Base-by-base conservation (phyloP, 2,888 invertebrate genomes). In the Cybosia mesomella region DNA sequence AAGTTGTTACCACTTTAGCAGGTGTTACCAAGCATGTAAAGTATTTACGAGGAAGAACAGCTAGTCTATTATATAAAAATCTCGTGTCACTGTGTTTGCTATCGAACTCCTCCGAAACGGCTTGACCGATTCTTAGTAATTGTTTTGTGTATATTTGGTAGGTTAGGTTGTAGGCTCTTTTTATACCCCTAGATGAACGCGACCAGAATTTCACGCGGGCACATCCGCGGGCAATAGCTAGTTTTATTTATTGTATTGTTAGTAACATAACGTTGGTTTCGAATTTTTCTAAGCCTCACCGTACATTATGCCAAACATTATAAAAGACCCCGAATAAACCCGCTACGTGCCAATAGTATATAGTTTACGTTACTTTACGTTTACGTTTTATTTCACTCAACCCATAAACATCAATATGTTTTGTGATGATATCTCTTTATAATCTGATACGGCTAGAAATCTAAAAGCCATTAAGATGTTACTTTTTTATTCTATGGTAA, bases 381-480 rank as follows among this genome's bases (percentile, higher is more conserved):
- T n/a, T n/a, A n/a, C n/a, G n/a, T n/a, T 8, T 58, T 43, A 61
- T 61, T 61, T n/a, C 39, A 61, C 28, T 24, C 22, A 60, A 54
- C 36, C 66, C 21, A 66, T 58, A 58, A 59, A 66, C 34, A 24
- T 18, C 54, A 54, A 66, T 66, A 57, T 49, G 43, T 39, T 55
- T 61, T 66, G 39, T 43, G 9, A 61, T 43, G 55, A 60, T 34
- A 65, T 54, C 55, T 18, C 55, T n/a, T 49, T 55, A 58, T 65
- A 65, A 68, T 68, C 60, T 61, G 49, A 55, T 59, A 65, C 24
- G 36, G 49, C 28, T n/a, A 54, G 32, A 22, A 58, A 70, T 32
- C 2, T 28, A 5, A 64, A 69, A 70, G 53, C 70, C 63, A 65
- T 55, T 63, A 70, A 59, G 63, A 66, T 43, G 39, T 54, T 49